Base-by-base conservation (phyloP, 2,888 invertebrate genomes). In the Cetonia aurata region DNA sequence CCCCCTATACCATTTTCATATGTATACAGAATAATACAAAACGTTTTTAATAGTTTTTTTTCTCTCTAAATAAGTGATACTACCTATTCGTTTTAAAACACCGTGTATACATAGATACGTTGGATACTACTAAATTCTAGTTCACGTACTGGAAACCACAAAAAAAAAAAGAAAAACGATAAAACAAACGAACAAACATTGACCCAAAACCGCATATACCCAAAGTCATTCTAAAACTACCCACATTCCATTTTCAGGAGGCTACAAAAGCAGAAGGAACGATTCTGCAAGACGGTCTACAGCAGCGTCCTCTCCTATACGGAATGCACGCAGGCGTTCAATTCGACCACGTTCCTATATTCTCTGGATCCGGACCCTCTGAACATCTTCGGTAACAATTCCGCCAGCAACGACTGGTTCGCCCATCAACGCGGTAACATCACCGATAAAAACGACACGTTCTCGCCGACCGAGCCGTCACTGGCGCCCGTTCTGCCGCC, bases 251-350 rank as follows among this genome's bases (percentile, higher is more conserved):
- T 71, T 84, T 83, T 13, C 85, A 92, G 92, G 94, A 93, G 92
- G 86, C 87, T 91, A 68, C 90, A 91, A 79, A 92, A 89, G 81
- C 89, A 93, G 82, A 90, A 90, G 74, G 93, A 94, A 79, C 89
- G 90, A 73, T 85, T 92, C 37, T 94, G 94, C 83, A 88, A 91
- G 76, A 88, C 89, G 72, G 85, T 91, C 71, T 90, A 89, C 83
- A 88, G 88, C 80, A 87, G 89, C 70, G 84, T 89, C 71, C 81
- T 90, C 33, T 85, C 87, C 77, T 87, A 88, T 69, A 86, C 87
- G 71, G 89, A 91, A 80, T 91, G 91, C 81, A 88, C 88, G 72
- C 88, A 87, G 75, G 82, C 88, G 56, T 86, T 89, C 75, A 83
- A 85, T 78, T 76, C 80, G 17, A 81, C 82, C 17, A 79, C 77